Evolutionary conservation across 2,113 vertebrate genomes (phyloP), one percentile per base, ranked within the genome.

Genomic region (Dendrocopos noguchii): DNA sequence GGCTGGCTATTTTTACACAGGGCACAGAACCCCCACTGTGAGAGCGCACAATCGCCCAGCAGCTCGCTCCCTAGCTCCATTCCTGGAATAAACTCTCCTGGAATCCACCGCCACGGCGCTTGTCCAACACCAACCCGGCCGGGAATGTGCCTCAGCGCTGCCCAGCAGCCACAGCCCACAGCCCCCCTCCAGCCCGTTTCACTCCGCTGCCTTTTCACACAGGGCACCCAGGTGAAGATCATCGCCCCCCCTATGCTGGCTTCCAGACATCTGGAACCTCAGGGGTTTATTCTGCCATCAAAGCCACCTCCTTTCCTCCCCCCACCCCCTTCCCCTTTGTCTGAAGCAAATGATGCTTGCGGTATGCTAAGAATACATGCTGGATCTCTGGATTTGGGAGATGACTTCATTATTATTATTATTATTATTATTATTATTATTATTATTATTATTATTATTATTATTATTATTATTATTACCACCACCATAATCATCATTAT

Each of bases 171-270:
- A 7, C 47, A 83, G 91, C 39, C 59, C 24, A 8, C 12, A 77
- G 21, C 61, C 22, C 9, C 39, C 39, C 39, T 39, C 12, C 80
- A 24, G 15, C 44, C 8, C 4, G 7, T 5, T 44, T 1, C 13
- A 71, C 10, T 6, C 9, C 5, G 61, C 52, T 34, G 74, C 0
- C 1, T 7, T 42, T 17, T 9, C 34, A 47, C 47, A 3, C 1
- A 39, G 29, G 0, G 3, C 24, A 24, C 53, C 3, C 70, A 93
- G 87, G 50, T 88, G 42, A 52, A 34, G 74, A 4, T 4, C 10
- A 9, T 8, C 13, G 59, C 47, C 2, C 15, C 7, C 60, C 2
- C 14, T 7, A 13, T 31, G 0, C 4, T 1, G 21, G 6, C 80
- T 36, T 4, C 15, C 24, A 21, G 33, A 50, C 24, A 9, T 4